Base-by-base conservation (phyloP, 2,797 vertebrate genomes). In the Xiphophorus birchmanni region DNA sequence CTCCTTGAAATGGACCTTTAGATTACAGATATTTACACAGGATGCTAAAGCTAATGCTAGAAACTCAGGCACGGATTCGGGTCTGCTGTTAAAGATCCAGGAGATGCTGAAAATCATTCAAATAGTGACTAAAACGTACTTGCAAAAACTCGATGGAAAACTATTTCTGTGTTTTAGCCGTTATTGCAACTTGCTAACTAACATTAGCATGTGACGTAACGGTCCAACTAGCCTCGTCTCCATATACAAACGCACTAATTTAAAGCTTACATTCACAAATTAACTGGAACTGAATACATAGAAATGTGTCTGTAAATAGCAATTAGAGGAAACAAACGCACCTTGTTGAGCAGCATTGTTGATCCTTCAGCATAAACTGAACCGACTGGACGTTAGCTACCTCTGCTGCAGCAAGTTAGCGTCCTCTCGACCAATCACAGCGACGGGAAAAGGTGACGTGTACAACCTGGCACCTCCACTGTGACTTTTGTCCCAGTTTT, bases 331-430 rank as follows among this genome's bases (percentile, higher is more conserved):
- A 8, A 35, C 0, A n/a, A 1, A 13, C 56, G n/a, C 80, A 96
- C 96, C 95, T 95, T 96, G 17, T 80, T 94, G 2, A 95, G 37
- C 44, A 95, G 69, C 96, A 96, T 96, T 35, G 42, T 5, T 21
- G 44, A 29, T 69, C 42, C 26, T 2, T 11, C 0, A 35, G 1
- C 3, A 50, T 0, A 50, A n/a, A 52, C 56, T 12, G 10, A 5
- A 17, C 26, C 42, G 13, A 35, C 18, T 40, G 35, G 7, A 17
- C 13, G 18, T 21, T 48, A 72, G 26, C 2, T 1, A 72, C 50
- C 71, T 84, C 74, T 81, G 37, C 11, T 45, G 29, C 2, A 2
- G 21, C 9, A 8, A 0, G 15, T 2, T 0, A 3, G 0, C 1
- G 11, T 3, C 2, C 7, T 35, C 44, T 81, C 52, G 75, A 37